Evolutionary conservation across 2,888 invertebrate species (phyloP).

Genomic region (Eudemis profundana): DNA sequence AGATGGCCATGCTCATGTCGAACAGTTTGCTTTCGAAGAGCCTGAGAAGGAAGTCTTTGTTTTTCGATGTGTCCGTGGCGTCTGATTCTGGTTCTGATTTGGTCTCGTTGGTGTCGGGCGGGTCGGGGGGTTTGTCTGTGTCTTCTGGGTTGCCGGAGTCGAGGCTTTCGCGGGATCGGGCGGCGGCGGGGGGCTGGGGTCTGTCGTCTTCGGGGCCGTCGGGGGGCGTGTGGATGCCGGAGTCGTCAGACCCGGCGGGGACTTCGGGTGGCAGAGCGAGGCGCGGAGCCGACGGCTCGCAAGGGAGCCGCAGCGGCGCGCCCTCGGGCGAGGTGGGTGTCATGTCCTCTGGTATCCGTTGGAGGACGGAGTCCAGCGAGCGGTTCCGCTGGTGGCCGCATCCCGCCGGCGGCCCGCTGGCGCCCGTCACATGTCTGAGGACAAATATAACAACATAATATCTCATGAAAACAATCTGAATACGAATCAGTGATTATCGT

Average conservation of each 20-base stretch:
- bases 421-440: slow-evolving; percentile 79
- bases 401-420: slow-evolving; percentile 79
- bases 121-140: slow-evolving; percentile 81
- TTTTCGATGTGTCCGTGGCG: slow-evolving; percentile 72
- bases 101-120: slow-evolving; percentile 66
- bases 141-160: slow-evolving; percentile 89
- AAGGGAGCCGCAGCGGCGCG: slow-evolving; percentile 72
- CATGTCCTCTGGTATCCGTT: slow-evolving; percentile 94
- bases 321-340: slow-evolving; percentile 83
- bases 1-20: slow-evolving; percentile 99
- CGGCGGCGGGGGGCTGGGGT: slow-evolving; percentile 77
- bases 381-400: slow-evolving; percentile 94
- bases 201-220: slow-evolving; percentile 82
- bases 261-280: slow-evolving; percentile 81
- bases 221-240: slow-evolving; percentile 86
- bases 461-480: too few species aligned
- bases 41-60: slow-evolving; percentile 91
- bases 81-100: slow-evolving; percentile 58
- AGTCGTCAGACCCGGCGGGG: slow-evolving; percentile 90
- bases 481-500: too few species aligned
- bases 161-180: slow-evolving; percentile 90
- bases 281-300: slow-evolving; percentile 83
- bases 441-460: slow-evolving; percentile 58
- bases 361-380: slow-evolving; percentile 95
- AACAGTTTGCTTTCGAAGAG: slow-evolving; percentile 98